Evolutionary conservation across 2,113 vertebrate species (phyloP).

Genomic region (Muntiacus muntjak): DNA sequence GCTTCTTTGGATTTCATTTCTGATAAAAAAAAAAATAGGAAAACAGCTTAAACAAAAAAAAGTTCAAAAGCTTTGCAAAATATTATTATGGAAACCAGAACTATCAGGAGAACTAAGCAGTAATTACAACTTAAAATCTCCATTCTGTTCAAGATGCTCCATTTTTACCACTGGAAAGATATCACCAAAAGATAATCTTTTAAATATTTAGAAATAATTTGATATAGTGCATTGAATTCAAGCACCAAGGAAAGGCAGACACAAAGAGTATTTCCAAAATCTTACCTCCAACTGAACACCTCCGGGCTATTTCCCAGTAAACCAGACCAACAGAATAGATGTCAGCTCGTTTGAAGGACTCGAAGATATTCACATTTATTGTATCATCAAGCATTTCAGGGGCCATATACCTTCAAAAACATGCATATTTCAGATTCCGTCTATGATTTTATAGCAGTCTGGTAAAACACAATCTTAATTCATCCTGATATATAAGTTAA

Average conservation of each 20-base stretch:
- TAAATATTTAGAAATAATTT: slow-evolving; percentile 5
- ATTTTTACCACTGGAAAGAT: not conserved
- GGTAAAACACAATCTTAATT: slow-evolving; percentile 8
- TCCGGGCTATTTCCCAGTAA: slow-evolving; percentile 95
- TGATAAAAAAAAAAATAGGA: not conserved
- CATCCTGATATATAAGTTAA: not conserved
- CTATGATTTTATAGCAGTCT: not conserved
- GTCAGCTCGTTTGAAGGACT: slow-evolving; percentile 96
- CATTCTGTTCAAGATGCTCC: not conserved
- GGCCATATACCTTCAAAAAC: slow-evolving; percentile 94
- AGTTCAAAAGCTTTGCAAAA: not conserved
- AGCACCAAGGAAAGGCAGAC: not conserved
- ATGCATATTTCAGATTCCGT: slow-evolving; percentile 53
- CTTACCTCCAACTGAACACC: slow-evolving; percentile 93
- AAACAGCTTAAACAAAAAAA: not conserved
- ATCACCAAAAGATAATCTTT: not conserved
- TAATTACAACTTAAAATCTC: not conserved
- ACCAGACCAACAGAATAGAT: slow-evolving; percentile 96
- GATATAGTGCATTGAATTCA: not conserved
- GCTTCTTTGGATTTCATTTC: not conserved
- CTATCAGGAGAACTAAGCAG: not conserved
- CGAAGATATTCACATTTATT: slow-evolving; percentile 92
- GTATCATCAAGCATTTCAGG: slow-evolving; percentile 96
- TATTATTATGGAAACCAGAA: not conserved
- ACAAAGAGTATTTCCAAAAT: not conserved